Evolutionary conservation across 64 coral and sea anemone species (phyloP).

Genomic region (Pocillopora damicornis): DNA sequence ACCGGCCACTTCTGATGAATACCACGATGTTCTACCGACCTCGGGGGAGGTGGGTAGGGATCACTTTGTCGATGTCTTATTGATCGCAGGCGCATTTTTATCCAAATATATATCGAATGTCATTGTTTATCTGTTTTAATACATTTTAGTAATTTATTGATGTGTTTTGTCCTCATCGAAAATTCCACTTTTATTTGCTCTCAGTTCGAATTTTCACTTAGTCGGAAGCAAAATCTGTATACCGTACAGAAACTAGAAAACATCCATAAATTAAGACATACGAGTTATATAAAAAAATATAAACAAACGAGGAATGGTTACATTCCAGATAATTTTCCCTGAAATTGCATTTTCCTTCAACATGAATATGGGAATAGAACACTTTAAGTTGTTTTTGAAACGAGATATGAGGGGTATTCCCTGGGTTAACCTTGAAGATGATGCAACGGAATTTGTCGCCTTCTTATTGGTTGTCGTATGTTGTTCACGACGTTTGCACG

Average conservation of each 20-base stretch:
- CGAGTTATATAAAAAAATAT: too few species aligned
- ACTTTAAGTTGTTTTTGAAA: not conserved
- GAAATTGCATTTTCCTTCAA: too few species aligned
- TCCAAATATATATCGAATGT: not conserved
- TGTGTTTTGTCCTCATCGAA: not conserved
- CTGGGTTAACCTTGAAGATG: not conserved
- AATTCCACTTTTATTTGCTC: too few species aligned
- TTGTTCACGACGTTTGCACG: conserved; percentile 19
- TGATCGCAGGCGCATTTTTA: conserved; percentile 23
- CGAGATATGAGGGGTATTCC: conserved; percentile 39
- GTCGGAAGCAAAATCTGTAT: too few species aligned
- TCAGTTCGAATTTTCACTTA: too few species aligned
- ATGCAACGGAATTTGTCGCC: conserved; percentile 8
- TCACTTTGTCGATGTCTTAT: not conserved
- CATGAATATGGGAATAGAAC: not conserved
- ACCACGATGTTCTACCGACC: not conserved
- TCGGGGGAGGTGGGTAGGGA: not conserved
- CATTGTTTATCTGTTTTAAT: not conserved
- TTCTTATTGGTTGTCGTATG: conserved; percentile 42
- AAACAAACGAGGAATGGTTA: too few species aligned
- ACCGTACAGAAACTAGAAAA: too few species aligned
- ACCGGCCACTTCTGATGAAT: not conserved
- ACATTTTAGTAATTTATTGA: not conserved
- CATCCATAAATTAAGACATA: too few species aligned
- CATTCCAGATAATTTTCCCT: too few species aligned